These are phyloP conservation scores for Upupa epops DNA, from an alignment of 2,113 vertebrate genomes.

Conservation along the genomic window DNA sequence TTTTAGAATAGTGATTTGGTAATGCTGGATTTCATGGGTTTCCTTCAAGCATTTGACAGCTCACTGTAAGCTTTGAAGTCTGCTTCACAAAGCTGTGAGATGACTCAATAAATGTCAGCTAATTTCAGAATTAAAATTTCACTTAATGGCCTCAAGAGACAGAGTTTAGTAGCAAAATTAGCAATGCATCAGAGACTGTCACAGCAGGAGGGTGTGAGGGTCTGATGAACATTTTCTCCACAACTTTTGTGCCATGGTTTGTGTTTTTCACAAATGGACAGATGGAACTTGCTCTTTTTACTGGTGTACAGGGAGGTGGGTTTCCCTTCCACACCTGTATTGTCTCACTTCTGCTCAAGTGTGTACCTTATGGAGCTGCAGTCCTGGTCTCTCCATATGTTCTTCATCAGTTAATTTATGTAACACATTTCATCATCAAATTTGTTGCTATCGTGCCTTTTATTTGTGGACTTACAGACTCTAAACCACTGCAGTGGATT, in stretches of 20 bases:
- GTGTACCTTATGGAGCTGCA: neutral
- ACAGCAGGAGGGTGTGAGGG: neutral
- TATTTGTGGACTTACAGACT: neutral
- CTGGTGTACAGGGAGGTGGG: neutral
- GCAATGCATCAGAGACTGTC: neutral
- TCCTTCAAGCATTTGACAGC: neutral
- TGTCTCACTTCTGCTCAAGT: neutral
- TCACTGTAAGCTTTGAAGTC: neutral
- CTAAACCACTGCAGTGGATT: neutral
- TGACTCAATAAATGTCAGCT: neutral
- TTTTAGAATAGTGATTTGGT: neutral
- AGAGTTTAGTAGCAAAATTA: neutral
- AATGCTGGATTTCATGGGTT: neutral
- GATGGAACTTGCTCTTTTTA: neutral
- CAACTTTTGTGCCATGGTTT: rapidly evolving
- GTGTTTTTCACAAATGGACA: neutral
- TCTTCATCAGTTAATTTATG: neutral
- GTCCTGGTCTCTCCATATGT: neutral
- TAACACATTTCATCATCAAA: neutral
- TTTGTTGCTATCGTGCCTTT: neutral
- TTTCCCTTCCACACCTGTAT: neutral
- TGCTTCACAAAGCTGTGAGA: neutral
- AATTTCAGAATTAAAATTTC: neutral
- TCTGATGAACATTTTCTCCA: neutral
- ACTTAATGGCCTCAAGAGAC: neutral